Base-by-base conservation (phyloP, 2,797 vertebrate species). In the Rhadinocentrus ornatus region DNA sequence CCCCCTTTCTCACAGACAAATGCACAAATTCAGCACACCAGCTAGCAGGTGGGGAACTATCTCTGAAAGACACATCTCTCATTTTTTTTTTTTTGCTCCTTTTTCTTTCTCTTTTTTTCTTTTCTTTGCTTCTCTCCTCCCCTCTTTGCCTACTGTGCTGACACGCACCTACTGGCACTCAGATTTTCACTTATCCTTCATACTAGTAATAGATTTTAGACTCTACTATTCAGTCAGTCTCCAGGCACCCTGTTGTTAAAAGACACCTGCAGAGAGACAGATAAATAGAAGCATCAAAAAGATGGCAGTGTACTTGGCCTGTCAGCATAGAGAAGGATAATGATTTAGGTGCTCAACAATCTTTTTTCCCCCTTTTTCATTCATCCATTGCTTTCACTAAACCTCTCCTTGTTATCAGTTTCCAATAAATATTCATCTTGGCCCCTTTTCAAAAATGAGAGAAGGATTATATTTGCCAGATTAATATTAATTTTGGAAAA, bases 101-200 rank as follows among this genome's bases (percentile, higher is more conserved):
- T 69, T 71, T 83, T 81, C 74, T 69, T 83, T 48, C 58, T 77
- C 63, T 79, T 44, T 87, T 82, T 87, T 66, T 69, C 70, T 73
- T 81, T 78, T 75, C 73, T 63, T 46, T 41, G 52, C 71, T 67
- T 52, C 59, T 73, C 60, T 78, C 53, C 75, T 56, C 52, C 62
- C 66, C 35, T 29, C 64, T 44, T 73, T 73, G 72, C 90, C 83
- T 73, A 81, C 88, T 91, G 89, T 84, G 88, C 81, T 80, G 86
- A 91, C 88, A 88, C 32, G 29, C 81, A 86, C 85, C 89, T 80
- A 87, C 86, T 83, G 83, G 84, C 88, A 86, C 87, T 91, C 89
- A 85, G 86, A 91, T 88, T 91, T 90, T 89, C 89, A 90, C 87
- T 88, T 91, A 90, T 90, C 82, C 84, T 84, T 78, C 77, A 70